Conservation (phyloP, 2,113 vertebrate species). For the Chroicocephalus ridibundus region DNA sequence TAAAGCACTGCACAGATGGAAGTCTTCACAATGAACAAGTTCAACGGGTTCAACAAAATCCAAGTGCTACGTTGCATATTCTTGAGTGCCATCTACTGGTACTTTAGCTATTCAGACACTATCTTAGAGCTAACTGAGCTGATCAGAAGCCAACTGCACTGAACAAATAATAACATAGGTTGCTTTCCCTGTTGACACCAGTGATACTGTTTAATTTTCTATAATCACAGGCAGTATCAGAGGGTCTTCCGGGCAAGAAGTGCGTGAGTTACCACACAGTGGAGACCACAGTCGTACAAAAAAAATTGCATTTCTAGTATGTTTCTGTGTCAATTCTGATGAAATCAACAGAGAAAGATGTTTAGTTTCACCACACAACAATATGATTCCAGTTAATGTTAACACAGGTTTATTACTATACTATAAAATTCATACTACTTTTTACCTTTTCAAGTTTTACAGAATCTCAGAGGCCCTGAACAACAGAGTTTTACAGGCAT, state of each 20-base stretch:
- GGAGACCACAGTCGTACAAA: neutral
- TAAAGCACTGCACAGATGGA: neutral
- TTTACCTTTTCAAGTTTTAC: neutral
- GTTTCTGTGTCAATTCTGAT: neutral
- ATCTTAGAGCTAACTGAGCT: neutral
- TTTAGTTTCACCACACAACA: neutral
- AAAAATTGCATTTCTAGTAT: neutral
- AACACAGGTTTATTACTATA: neutral
- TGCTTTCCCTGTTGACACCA: neutral
- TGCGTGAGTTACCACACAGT: neutral
- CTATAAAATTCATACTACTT: neutral
- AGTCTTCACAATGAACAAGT: neutral
- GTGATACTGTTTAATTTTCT: neutral
- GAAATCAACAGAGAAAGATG: neutral
- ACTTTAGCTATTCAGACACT: neutral
- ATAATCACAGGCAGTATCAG: neutral
- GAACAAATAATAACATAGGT: neutral
- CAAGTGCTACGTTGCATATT: neutral
- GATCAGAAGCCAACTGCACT: neutral
- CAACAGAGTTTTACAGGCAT: neutral
- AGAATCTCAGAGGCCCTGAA: neutral
- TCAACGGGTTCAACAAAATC: neutral
- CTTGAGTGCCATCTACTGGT: neutral
- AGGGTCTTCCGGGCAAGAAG: neutral
- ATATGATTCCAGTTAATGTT: neutral